A percentile compares a stretch with the other conserved stretches of the same genome.
Evolutionary conservation across 2,888 invertebrate genomes (phyloP).

Genomic region (Standfussiana lucernea): DNA sequence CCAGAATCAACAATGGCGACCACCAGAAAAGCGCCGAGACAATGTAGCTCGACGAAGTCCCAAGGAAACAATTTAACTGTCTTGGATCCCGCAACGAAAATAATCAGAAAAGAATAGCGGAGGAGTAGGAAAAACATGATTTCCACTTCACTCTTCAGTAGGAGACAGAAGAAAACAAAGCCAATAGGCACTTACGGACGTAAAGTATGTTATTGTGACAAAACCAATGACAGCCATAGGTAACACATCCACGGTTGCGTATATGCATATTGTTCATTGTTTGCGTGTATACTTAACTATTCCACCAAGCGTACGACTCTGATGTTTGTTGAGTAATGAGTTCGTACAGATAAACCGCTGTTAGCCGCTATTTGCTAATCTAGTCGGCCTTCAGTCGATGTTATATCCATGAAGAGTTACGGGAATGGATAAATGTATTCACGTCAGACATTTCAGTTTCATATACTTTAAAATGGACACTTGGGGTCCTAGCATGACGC

Average conservation of each 20-base stretch:
- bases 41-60: too few species aligned
- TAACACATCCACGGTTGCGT: background rate
- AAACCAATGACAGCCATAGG: background rate
- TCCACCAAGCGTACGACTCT: background rate
- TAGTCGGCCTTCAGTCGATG: slow-evolving; percentile 38
- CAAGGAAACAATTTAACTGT: too few species aligned
- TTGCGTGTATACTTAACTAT: background rate
- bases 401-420: slow-evolving; percentile 19
- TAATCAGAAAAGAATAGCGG: too few species aligned
- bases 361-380: slow-evolving; percentile 54
- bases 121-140: too few species aligned
- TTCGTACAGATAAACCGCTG: slow-evolving; percentile 45
- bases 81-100: too few species aligned
- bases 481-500: too few species aligned
- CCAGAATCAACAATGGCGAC: too few species aligned
- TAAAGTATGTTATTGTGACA: background rate
- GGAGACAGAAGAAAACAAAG: too few species aligned
- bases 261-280: slow-evolving; percentile 7
- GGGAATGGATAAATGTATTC: background rate
- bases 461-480: too few species aligned
- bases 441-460: background rate
- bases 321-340: slow-evolving; percentile 17
- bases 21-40: too few species aligned
- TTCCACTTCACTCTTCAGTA: too few species aligned
- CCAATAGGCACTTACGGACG: too few species aligned